Percentiles rank a stretch among this genome's conserved stretches.
phyloP scores from a whole-genome alignment of 2,888 invertebrate genomes.

The Dynastes tityus region DNA sequence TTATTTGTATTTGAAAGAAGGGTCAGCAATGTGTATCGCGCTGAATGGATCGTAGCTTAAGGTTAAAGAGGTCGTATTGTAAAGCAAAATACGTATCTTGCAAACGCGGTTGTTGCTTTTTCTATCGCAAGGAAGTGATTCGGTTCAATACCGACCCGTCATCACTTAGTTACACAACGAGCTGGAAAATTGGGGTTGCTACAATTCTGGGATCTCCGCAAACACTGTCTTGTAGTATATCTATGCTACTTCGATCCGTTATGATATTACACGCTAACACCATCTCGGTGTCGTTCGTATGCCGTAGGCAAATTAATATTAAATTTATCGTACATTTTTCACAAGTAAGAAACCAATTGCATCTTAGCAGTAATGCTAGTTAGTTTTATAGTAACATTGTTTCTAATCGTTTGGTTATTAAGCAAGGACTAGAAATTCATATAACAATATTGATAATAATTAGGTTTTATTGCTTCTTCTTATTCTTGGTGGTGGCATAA shows the following conservation, averaged over 20 bases:
- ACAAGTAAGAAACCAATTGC: too few relatives aligned
- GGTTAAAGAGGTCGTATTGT: slow-evolving; percentile 48
- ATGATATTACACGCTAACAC: background rate
- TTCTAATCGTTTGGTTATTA: too few relatives aligned
- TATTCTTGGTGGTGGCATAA: too few relatives aligned
- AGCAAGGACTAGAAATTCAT: too few relatives aligned
- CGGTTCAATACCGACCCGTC: slow-evolving; percentile 62
- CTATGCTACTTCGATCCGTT: slow-evolving; percentile 28
- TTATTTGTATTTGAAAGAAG: slow-evolving; percentile 39
- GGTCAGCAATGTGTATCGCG: slow-evolving; percentile 42
- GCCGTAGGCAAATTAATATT: too few relatives aligned
- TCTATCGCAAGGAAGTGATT: slow-evolving; percentile 56
- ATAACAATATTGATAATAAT: too few relatives aligned
- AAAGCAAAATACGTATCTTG: slow-evolving; percentile 54
- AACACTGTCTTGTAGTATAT: slow-evolving; percentile 45
- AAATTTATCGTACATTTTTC: too few relatives aligned
- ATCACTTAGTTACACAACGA: slow-evolving; percentile 67
- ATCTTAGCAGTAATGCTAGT: too few relatives aligned
- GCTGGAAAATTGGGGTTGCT: slow-evolving; percentile 66
- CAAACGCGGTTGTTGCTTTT: slow-evolving; percentile 54
- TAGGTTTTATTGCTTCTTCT: too few relatives aligned
- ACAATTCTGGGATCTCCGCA: slow-evolving; percentile 52
- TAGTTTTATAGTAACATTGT: too few relatives aligned
- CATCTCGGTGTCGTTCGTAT: background rate
- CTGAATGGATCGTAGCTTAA: slow-evolving; percentile 44